Conservation (phyloP, 2,888 invertebrate genomes). For the Parthenolecanium corni region DNA sequence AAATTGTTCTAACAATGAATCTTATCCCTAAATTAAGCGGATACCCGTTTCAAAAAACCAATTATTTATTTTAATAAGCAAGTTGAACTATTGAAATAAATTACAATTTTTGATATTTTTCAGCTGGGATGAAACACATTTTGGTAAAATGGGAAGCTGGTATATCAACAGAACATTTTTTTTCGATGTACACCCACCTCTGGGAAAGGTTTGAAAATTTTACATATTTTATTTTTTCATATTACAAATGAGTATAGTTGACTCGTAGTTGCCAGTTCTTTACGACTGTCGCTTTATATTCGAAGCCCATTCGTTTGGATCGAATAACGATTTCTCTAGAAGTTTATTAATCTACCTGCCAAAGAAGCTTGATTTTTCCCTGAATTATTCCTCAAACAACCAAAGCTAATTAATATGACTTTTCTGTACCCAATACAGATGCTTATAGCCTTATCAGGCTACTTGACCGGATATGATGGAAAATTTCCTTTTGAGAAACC, state of each 20-base stretch:
- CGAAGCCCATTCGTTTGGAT: too few species aligned
- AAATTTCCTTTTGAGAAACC: constrained; percentile 90
- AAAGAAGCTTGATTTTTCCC: background rate
- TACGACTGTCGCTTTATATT: too few species aligned
- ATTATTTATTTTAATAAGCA: too few species aligned
- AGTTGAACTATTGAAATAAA: background rate
- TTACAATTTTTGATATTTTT: constrained; percentile 39
- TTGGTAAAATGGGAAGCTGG: constrained; percentile 98
- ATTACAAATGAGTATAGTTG: too few species aligned
- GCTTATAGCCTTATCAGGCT: constrained; percentile 85
- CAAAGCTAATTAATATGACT: background rate
- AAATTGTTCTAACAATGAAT: constrained; percentile 17
- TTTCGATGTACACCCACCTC: constrained; percentile 95
- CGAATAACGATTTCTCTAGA: constrained; percentile 21
- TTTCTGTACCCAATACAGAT: constrained; percentile 51
- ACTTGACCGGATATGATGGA: constrained; percentile 86
- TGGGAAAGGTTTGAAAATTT: constrained; percentile 97
- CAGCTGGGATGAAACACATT: constrained; percentile 97
- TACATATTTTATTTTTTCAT: too few species aligned
- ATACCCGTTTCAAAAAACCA: background rate
- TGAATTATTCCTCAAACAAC: background rate
- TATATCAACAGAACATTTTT: constrained; percentile 95
- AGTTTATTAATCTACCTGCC: background rate
- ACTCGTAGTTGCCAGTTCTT: too few species aligned
- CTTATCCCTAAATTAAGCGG: constrained; percentile 5